A percentile compares a stretch with the other conserved stretches of the same genome.
Conservation (phyloP, 2,113 vertebrate genomes). For the Calidris pygmaea region DNA sequence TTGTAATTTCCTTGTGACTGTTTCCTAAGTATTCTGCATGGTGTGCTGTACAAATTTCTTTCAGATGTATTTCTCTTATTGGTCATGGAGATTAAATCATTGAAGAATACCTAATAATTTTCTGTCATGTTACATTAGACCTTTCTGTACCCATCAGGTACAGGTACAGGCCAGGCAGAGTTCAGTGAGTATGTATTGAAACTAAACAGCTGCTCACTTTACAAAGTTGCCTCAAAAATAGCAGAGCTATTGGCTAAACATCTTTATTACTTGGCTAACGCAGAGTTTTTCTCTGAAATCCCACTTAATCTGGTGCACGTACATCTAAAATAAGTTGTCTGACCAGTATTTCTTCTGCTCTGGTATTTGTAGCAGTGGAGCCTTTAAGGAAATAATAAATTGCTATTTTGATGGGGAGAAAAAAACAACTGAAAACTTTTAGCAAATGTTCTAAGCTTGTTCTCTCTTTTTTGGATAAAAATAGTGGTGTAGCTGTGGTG, state of each 20-base stretch:
- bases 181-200: background rate
- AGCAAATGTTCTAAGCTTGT: background rate
- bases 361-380: background rate
- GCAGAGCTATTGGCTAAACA: background rate
- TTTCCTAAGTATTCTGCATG: background rate
- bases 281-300: background rate
- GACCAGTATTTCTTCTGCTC: background rate
- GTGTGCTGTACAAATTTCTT: background rate
- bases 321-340: background rate
- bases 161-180: background rate
- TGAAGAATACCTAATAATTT: background rate
- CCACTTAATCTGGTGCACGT: background rate
- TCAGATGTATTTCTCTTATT: background rate
- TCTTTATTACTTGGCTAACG: background rate
- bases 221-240: background rate
- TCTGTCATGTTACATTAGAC: background rate
- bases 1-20: background rate
- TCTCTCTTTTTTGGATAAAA: background rate
- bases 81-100: background rate
- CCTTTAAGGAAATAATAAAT: background rate
- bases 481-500: background rate
- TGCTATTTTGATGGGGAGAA: background rate
- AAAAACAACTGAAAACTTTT: background rate
- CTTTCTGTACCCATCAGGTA: background rate
- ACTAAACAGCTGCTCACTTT: background rate